A percentile compares a stretch with the other conserved stretches of the same genome.
Evolutionary conservation across 2,113 vertebrate genomes (phyloP).

Genomic region (Acrocephalus arundinaceus): DNA sequence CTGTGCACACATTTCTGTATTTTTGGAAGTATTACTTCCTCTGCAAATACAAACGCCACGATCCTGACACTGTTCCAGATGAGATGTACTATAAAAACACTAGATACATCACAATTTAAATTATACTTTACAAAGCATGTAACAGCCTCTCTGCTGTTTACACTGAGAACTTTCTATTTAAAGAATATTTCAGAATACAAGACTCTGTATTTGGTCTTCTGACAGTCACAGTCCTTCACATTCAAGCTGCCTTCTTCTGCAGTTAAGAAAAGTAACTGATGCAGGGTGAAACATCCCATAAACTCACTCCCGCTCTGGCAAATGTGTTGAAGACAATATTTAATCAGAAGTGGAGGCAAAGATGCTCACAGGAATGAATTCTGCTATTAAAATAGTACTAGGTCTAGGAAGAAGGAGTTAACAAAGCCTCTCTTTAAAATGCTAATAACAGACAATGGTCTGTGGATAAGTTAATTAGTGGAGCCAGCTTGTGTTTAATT

Average conservation of each 20-base stretch:
- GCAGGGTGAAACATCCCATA: background rate
- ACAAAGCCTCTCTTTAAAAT: constrained; percentile 52
- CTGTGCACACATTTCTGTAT: background rate
- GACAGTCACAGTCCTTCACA: background rate
- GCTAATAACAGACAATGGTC: constrained; percentile 68
- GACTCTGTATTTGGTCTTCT: background rate
- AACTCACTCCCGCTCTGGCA: background rate
- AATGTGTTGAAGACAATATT: background rate
- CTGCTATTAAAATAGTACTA: background rate
- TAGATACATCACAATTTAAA: background rate
- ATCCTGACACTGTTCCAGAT: background rate
- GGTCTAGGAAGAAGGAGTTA: constrained; percentile 41
- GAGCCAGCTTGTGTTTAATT: constrained; percentile 69
- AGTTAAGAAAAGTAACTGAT: background rate
- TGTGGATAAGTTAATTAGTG: constrained; percentile 74
- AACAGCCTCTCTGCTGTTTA: background rate
- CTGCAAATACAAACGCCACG: background rate
- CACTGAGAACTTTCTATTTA: background rate
- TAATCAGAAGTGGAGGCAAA: background rate
- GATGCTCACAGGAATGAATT: background rate
- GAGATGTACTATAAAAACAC: background rate
- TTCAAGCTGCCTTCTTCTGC: background rate
- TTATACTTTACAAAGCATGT: background rate
- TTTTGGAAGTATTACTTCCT: background rate
- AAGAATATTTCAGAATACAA: background rate